These are phyloP conservation scores for Pangasius djambal DNA, from an alignment of 2,797 vertebrate genomes.

Conservation along the genomic window DNA sequence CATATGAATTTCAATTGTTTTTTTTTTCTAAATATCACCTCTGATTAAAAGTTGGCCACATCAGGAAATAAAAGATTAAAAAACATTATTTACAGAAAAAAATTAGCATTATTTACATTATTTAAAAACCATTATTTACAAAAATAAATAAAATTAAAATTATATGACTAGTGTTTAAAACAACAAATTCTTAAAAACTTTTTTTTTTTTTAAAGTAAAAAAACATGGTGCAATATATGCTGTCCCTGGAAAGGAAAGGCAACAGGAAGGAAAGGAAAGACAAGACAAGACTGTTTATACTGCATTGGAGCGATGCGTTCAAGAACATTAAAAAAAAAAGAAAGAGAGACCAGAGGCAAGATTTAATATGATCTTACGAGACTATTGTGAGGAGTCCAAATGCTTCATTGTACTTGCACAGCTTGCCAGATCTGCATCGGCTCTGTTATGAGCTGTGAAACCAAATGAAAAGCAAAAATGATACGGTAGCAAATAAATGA, in stretches of 20 bases:
- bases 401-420: conserved; percentile 36
- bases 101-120: too few relatives aligned
- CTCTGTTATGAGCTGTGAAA: conserved; percentile 53
- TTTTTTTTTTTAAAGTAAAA: neutral
- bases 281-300: neutral
- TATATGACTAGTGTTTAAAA: neutral
- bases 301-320: neutral
- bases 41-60: neutral
- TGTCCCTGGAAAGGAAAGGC: neutral
- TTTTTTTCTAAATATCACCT: neutral
- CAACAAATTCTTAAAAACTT: neutral
- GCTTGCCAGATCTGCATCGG: conserved; percentile 52
- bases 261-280: neutral
- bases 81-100: neutral
- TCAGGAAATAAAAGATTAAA: neutral
- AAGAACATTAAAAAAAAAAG: neutral
- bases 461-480: conserved; percentile 50
- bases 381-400: conserved; percentile 43
- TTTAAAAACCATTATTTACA: neutral
- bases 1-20: neutral
- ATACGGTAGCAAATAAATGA: conserved; percentile 52
- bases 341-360: conserved; percentile 11
- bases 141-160: neutral
- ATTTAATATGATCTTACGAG: conserved; percentile 53
- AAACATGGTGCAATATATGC: neutral